These are phyloP conservation scores for Eupithecia tripunctaria DNA, from an alignment of 2,888 invertebrate genomes.

Conservation along the genomic window DNA sequence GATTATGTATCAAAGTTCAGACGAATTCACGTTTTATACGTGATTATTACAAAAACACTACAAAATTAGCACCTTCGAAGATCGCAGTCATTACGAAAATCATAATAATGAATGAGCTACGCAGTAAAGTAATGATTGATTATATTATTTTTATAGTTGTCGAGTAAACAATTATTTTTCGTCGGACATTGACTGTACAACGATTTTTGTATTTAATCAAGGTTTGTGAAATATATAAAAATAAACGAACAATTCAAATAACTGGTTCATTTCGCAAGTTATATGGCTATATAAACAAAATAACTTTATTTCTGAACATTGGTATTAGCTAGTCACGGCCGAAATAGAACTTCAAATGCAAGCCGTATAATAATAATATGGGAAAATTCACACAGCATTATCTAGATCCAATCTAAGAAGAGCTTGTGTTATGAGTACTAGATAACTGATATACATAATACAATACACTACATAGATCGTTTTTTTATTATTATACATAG, in stretches of 20 bases:
- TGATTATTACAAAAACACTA: slow-evolving; percentile 16
- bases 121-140: background rate
- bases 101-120: slow-evolving; percentile 19
- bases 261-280: background rate
- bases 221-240: background rate
- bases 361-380: background rate
- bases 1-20: slow-evolving; percentile 3
- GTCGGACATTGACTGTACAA: background rate
- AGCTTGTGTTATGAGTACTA: no score
- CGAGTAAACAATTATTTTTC: background rate
- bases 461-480: no score
- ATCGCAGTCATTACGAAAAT: slow-evolving; percentile 13
- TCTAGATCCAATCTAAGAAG: no score
- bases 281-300: background rate
- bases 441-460: no score
- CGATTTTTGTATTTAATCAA: background rate
- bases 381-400: no score
- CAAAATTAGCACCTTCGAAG: slow-evolving; percentile 10
- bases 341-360: background rate
- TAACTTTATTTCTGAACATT: background rate
- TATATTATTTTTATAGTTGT: background rate
- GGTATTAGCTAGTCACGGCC: background rate
- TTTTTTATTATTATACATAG: no score
- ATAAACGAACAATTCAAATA: background rate
- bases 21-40: slow-evolving; percentile 11